These are phyloP conservation scores for Cromileptes altivelis DNA, from an alignment of 2,113 vertebrate species.

Conservation along the genomic window DNA sequence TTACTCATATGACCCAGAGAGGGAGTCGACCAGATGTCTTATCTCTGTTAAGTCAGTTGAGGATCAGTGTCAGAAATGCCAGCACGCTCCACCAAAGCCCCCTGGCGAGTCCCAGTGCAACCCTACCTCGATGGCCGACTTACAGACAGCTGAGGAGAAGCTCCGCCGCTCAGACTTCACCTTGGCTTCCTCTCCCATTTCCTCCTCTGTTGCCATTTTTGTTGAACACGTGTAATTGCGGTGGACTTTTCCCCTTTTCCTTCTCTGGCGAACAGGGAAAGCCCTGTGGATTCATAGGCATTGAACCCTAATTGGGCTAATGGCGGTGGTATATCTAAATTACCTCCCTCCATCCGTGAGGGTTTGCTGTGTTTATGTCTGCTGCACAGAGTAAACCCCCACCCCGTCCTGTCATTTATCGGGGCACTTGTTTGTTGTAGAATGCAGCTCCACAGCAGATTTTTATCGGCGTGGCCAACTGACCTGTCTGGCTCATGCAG, in stretches of 20 bases:
- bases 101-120: conserved; percentile 52
- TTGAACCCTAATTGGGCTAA: conserved; percentile 84
- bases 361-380: conserved; percentile 86
- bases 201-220: conserved; percentile 68
- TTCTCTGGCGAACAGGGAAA: conserved; percentile 69
- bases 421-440: conserved; percentile 82
- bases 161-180: conserved; percentile 62
- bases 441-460: conserved; percentile 81
- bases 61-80: conserved; percentile 67
- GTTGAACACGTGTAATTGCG: conserved; percentile 65
- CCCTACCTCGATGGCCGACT: conserved; percentile 73
- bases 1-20: conserved; percentile 49
- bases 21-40: conserved; percentile 62
- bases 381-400: conserved; percentile 75
- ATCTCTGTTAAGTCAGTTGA: conserved; percentile 49
- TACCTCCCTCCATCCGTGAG: conserved; percentile 79
- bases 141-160: conserved; percentile 56
- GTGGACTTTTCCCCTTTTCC: conserved; percentile 71
- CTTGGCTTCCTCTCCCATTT: conserved; percentile 74
- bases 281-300: conserved; percentile 83
- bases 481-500: conserved; percentile 69
- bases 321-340: conserved; percentile 84
- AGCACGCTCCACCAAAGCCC: conserved; percentile 65
- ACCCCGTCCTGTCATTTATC: conserved; percentile 78
- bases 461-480: conserved; percentile 75